Percentiles rank a stretch among this genome's conserved stretches.
These are phyloP conservation scores for Popillia japonica DNA, from an alignment of 1,140 invertebrate genomes.

Conservation along the genomic window DNA sequence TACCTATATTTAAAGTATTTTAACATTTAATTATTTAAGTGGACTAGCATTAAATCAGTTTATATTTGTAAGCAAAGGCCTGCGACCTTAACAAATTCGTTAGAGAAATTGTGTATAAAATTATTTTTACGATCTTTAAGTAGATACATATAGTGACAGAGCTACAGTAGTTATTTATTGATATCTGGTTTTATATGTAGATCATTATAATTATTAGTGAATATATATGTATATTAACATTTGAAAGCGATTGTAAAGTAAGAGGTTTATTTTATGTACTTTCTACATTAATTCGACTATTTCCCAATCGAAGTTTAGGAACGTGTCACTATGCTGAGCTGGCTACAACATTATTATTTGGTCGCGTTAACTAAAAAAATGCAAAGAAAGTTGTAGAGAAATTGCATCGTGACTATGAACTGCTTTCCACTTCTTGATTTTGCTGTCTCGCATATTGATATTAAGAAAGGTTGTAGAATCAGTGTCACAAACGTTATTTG, in stretches of 20 bases:
- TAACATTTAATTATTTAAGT: too few relatives aligned
- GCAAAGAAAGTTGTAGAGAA: constrained; percentile 21
- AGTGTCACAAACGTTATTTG: too few relatives aligned
- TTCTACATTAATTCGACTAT: constrained; percentile 17
- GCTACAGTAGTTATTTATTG: too few relatives aligned
- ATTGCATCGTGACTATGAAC: background rate
- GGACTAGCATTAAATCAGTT: too few relatives aligned
- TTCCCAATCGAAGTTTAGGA: constrained; percentile 5
- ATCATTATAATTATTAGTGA: background rate
- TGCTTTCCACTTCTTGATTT: constrained; percentile 19
- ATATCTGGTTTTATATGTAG: too few relatives aligned
- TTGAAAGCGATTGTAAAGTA: constrained; percentile 3
- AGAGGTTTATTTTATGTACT: background rate
- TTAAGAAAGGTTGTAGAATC: background rate
- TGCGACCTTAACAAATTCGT: too few relatives aligned
- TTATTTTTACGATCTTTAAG: too few relatives aligned
- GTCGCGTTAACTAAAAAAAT: constrained; percentile 4
- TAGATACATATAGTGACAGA: too few relatives aligned
- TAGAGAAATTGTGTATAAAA: too few relatives aligned
- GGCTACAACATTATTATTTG: background rate
- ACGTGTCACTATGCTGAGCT: background rate
- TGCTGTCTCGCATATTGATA: background rate
- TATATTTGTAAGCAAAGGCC: too few relatives aligned
- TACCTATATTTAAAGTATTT: too few relatives aligned
- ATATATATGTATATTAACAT: background rate